Percentiles rank a stretch among this genome's conserved stretches.
phyloP scores from a whole-genome alignment of 2,797 vertebrate genomes.

The Heliangelus exortis region DNA sequence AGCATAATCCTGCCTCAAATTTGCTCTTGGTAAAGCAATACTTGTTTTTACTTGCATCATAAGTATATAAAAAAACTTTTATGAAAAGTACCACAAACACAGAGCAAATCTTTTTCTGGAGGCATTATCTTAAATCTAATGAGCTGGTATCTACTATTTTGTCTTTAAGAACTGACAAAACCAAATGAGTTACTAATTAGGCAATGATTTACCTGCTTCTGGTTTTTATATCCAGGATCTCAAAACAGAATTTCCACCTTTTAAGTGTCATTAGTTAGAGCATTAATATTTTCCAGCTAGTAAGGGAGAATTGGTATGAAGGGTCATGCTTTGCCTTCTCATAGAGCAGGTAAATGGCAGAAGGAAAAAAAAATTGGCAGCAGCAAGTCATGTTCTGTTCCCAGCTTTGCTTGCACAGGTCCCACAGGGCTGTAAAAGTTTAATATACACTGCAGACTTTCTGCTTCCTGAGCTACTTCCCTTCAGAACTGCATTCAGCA shows the following conservation, averaged over 20 bases:
- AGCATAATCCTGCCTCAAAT: background rate
- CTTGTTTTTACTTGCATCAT: background rate
- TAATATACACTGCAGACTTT: background rate
- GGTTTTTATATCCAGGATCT: background rate
- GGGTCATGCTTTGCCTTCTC: background rate
- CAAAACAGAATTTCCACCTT: background rate
- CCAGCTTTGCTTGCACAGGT: background rate
- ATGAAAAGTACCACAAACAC: accelerated
- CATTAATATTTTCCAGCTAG: background rate
- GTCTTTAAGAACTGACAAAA: background rate
- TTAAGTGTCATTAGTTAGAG: background rate
- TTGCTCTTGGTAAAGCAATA: background rate
- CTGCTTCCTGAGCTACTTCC: background rate
- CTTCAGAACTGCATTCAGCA: background rate
- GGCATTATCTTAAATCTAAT: background rate
- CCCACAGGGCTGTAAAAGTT: background rate
- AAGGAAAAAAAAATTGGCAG: background rate
- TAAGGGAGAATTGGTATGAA: background rate
- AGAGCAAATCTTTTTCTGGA: background rate
- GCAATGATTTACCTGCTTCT: background rate
- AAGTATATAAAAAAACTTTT: background rate
- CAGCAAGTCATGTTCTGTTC: background rate
- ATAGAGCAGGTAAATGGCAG: background rate
- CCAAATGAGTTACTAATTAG: background rate
- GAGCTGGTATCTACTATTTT: background rate